Conservation (phyloP, 2,113 vertebrate species). For the Acanthochromis polyacanthus region DNA sequence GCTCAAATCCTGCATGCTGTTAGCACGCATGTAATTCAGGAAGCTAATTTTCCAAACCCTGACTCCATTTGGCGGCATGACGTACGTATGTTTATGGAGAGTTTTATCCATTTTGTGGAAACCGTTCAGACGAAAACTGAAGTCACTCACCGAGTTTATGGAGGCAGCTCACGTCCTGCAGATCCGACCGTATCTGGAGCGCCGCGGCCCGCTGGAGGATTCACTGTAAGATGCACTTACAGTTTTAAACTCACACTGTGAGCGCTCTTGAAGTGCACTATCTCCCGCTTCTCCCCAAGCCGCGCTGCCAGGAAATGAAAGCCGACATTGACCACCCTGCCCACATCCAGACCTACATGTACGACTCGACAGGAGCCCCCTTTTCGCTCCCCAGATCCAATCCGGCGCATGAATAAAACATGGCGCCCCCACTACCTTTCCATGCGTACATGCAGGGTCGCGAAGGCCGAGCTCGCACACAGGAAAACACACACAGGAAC, state of each 20-base stretch:
- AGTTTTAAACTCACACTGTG: constrained; percentile 41
- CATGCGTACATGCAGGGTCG: constrained; percentile 59
- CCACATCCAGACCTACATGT: constrained; percentile 65
- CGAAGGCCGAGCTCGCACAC: constrained; percentile 55
- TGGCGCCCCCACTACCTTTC: constrained; percentile 76
- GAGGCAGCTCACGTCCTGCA: not conserved
- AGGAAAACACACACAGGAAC: constrained; percentile 40
- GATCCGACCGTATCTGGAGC: constrained; percentile 4
- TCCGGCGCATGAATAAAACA: constrained; percentile 73
- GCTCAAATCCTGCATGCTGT: too few species aligned
- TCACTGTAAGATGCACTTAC: constrained; percentile 41
- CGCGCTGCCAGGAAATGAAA: constrained; percentile 71
- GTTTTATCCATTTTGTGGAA: too few species aligned
- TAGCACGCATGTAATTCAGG: too few species aligned
- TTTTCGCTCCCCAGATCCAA: not conserved
- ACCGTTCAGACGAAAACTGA: too few species aligned
- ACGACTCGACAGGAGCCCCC: constrained; percentile 59
- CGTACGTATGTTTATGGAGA: too few species aligned
- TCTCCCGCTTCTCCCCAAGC: constrained; percentile 49
- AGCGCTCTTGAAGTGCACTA: constrained; percentile 47
- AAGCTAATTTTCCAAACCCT: too few species aligned
- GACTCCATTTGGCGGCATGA: too few species aligned
- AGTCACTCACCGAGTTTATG: too few species aligned
- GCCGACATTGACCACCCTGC: constrained; percentile 72
- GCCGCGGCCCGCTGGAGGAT: constrained; percentile 41